Evolutionary conservation across 2,888 invertebrate species (phyloP), one percentile per base, ranked within the genome.

Genomic region (Cynaeus angustus): DNA sequence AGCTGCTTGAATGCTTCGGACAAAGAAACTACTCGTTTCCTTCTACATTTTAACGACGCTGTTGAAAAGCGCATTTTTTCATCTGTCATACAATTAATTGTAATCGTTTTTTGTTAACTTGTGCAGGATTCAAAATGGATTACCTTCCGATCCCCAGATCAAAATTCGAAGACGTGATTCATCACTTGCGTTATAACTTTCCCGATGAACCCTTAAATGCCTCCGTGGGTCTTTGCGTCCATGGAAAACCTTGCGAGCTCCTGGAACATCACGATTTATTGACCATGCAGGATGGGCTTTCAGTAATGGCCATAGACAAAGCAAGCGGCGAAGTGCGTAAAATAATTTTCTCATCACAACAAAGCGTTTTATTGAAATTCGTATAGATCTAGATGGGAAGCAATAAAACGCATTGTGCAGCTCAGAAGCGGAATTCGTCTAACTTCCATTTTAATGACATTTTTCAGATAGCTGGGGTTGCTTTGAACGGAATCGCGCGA

Each of bases 141-240:
- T 86, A 85, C 73, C 83, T 83, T 33, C 83, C 86, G 43, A 86
- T 89, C 61, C 85, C 87, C 21, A 84, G 86, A 74, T 82, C 86
- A 43, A 85, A 86, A 71, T 88, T 88, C 76, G 87, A 88, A 21
- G 89, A 90, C 21, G 92, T 94, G 53, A 89, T 95, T 71, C 83
- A 88, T 21, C 94, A 94, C 81, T 87, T 95, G 56, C 88, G 93
- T 33, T 86, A 89, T 74, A 92, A 90, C 80, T 95, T 95, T 83
- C 91, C 93, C 0, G 95, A 95, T 81, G 95, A 95, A 82, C 94
- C 95, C 0, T 87, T 95, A 48, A 95, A 95, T 85, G 89, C 89
- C 76, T 92, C 94, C 0, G 91, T 94, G n/a, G 88, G 89, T 8
- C 87, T 94, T 4, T 94, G 94, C 80, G 84, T 88, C 55, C 87